phyloP scores from a whole-genome alignment of 2,113 vertebrate genomes.

The Ptyas mucosa region DNA sequence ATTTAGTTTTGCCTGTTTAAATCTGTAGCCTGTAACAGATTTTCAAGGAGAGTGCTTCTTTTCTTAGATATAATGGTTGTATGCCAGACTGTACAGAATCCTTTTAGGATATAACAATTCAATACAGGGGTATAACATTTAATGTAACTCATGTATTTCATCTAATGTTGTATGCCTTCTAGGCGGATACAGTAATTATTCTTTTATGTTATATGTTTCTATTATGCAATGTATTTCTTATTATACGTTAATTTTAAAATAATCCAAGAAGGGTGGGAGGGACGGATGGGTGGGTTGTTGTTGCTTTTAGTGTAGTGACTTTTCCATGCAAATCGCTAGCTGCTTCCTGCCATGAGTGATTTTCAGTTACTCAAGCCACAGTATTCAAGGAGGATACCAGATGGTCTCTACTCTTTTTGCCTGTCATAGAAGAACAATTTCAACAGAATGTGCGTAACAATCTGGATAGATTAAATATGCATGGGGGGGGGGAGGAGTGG shows the following conservation, averaged over 20 bases:
- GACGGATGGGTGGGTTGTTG: background rate
- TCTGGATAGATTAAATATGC: background rate
- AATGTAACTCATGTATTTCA: background rate
- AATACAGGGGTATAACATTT: background rate
- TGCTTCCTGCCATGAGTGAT: constrained; percentile 30
- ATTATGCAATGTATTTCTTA: background rate
- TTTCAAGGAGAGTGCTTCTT: constrained; percentile 1
- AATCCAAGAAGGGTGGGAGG: background rate
- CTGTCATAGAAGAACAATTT: background rate
- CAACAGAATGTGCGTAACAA: background rate
- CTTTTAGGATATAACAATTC: background rate
- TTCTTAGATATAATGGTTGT: background rate
- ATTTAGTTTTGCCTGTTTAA: constrained; percentile 14
- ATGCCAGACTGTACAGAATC: background rate
- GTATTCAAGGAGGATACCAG: background rate
- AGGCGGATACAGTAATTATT: background rate
- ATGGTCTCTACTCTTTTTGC: background rate
- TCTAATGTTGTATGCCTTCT: background rate
- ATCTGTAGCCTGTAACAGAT: background rate
- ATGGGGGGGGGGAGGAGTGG: background rate
- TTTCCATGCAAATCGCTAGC: constrained; percentile 9
- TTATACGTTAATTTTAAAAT: constrained; percentile 27
- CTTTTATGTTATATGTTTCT: background rate
- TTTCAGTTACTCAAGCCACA: constrained; percentile 24
- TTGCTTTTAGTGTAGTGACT: background rate